phyloP scores from a whole-genome alignment of 2,888 invertebrate species.

The Rhamnusium bicolor region DNA sequence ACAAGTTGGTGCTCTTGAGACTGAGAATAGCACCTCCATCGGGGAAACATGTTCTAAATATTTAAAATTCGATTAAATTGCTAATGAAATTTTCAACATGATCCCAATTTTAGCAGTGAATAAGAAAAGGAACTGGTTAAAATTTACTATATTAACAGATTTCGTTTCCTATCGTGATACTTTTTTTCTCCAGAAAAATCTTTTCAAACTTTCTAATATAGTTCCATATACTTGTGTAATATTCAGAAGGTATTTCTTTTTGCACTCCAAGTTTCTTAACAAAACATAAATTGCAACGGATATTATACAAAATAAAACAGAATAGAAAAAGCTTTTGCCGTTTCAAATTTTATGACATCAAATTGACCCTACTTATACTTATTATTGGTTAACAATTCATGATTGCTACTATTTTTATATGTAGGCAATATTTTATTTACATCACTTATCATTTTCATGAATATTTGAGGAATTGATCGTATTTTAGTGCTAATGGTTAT shows the following conservation, averaged over 20 bases:
- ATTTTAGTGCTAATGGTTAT: too few species aligned
- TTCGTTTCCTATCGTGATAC: constrained; percentile 34
- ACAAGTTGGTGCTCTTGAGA: constrained; percentile 49
- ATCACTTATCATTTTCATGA: background rate
- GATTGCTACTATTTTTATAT: background rate
- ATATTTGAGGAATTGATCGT: too few species aligned
- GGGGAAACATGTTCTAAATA: constrained; percentile 55
- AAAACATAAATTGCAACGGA: constrained; percentile 20
- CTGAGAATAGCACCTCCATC: constrained; percentile 47
- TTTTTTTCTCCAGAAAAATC: background rate
- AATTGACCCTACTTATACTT: background rate
- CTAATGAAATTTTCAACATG: constrained; percentile 59
- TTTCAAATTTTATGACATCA: constrained; percentile 1
- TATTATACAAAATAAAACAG: constrained; percentile 8
- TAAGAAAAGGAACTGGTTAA: constrained; percentile 45
- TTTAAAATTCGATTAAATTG: constrained; percentile 62
- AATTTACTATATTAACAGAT: constrained; percentile 44
- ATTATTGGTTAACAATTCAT: background rate
- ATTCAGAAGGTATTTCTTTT: constrained; percentile 14
- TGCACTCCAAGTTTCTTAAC: constrained; percentile 14
- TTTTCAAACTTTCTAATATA: constrained; percentile 15
- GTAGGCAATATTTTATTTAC: background rate
- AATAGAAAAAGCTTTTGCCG: constrained; percentile 19
- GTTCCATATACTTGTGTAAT: constrained; percentile 12
- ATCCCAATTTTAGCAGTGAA: constrained; percentile 47